Base-by-base conservation (phyloP, 1,140 invertebrate genomes). In the Macrobrachium nipponense region DNA sequence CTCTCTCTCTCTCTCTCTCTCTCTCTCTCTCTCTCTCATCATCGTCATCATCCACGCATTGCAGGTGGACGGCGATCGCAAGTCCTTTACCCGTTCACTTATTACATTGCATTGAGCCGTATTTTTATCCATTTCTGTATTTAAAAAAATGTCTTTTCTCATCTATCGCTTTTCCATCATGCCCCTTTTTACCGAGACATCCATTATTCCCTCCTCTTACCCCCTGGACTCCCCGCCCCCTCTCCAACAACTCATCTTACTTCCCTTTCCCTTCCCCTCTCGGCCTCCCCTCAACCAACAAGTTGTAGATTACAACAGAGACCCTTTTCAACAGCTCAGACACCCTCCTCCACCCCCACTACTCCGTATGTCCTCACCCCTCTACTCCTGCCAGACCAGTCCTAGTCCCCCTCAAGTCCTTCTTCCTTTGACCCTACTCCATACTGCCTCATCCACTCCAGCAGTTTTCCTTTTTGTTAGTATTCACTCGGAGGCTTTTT, bases 181-280 rank as follows among this genome's bases (percentile, higher is more conserved):
- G 60, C 18, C 73, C 70, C 43, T 61, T 68, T 27, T 66, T 77
- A n/a, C 23, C 12, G 1, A 36, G 27, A 36, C 23, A 14, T 64
- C 36, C 23, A 27, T 51, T 62, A n/a, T 18, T 78, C 12, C 44
- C n/a, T 58, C 59, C 83, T 6, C 75, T 75, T 44, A 18, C 12
- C 61, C 62, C 73, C 23, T 0, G 5, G 36, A 15, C 10, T 17
- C 27, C 58, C n/a, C 80, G 11, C 66, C 70, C 64, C 36, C 44
- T 43, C 64, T n/a, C 64, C 7, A 8, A 51, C 12, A 23, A 62
- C 43, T 15, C n/a, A 17, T 78, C 51, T 51, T 59, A 51, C 36
- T 44, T 51, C 76, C 51, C 76, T 51, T 78, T 58, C 76, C 76
- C 44, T 59, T 43, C 70, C 44, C 70, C n/a, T 60, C 20, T 78